phyloP scores from a whole-genome alignment of 2,888 invertebrate genomes.

The Callyntrura sp. region DNA sequence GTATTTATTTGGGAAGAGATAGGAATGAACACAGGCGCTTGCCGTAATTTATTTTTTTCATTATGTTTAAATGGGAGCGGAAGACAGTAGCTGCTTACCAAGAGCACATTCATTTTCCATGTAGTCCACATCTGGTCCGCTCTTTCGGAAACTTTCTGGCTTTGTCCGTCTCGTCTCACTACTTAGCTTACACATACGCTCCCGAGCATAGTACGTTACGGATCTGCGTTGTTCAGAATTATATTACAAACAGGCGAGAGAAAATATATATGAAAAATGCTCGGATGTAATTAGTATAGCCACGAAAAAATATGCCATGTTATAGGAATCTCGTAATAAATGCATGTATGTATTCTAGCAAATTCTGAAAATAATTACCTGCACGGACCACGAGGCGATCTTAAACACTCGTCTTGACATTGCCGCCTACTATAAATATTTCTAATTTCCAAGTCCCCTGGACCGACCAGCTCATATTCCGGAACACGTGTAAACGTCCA shows the following conservation, averaged over 20 bases:
- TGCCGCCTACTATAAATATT: constrained; percentile 86
- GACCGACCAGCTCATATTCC: constrained; percentile 86
- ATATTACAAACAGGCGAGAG: background rate
- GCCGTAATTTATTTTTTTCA: constrained; percentile 55
- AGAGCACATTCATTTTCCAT: constrained; percentile 87
- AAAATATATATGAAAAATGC: constrained; percentile 16
- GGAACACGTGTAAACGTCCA: constrained; percentile 87
- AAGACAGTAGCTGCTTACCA: constrained; percentile 84
- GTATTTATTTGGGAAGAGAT: background rate
- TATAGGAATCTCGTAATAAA: too few species aligned
- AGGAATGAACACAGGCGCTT: constrained; percentile 10
- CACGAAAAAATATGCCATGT: background rate
- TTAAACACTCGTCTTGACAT: constrained; percentile 86
- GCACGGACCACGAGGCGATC: constrained; percentile 86
- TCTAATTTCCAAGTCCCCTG: constrained; percentile 86
- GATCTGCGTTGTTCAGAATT: constrained; percentile 84
- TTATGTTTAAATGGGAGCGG: constrained; percentile 1
- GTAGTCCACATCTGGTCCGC: constrained; percentile 86
- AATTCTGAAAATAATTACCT: constrained; percentile 82
- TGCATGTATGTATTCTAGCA: background rate
- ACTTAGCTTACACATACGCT: constrained; percentile 86
- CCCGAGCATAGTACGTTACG: constrained; percentile 86
- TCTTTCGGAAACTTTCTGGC: constrained; percentile 86
- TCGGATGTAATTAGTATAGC: background rate
- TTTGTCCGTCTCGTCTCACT: constrained; percentile 86